These are phyloP conservation scores for Lucilia cuprina DNA, from an alignment of 1,140 invertebrate genomes.

Conservation along the genomic window DNA sequence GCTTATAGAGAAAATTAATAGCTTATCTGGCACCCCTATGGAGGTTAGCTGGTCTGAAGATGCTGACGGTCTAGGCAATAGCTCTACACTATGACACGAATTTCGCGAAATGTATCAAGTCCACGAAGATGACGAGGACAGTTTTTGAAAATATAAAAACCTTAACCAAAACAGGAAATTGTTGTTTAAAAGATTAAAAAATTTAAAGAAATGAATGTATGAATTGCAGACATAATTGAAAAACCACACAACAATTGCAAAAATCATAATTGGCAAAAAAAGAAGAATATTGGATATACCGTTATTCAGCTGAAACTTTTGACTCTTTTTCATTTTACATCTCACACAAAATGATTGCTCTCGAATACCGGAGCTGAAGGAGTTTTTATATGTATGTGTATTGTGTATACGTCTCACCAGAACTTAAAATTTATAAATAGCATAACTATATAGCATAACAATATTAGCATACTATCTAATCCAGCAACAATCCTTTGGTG, in stretches of 20 bases:
- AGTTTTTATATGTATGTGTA: background rate
- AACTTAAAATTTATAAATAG: background rate
- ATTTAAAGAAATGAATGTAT: background rate
- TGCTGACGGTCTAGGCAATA: slow-evolving; percentile 47
- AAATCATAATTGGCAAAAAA: background rate
- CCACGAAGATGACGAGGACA: slow-evolving; percentile 40
- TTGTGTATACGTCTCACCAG: background rate
- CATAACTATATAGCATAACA: background rate
- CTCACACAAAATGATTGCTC: background rate
- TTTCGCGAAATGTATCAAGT: slow-evolving; percentile 34
- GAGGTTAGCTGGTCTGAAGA: slow-evolving; percentile 64
- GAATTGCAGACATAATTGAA: background rate
- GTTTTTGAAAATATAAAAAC: slow-evolving; percentile 36
- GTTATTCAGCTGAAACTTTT: background rate
- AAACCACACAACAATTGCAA: background rate
- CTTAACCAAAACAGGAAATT: background rate
- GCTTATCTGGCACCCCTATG: slow-evolving; percentile 61
- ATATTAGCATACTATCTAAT: background rate
- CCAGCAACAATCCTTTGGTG: slow-evolving; percentile 1
- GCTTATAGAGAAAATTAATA: slow-evolving; percentile 48
- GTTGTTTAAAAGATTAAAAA: background rate
- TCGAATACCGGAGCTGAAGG: background rate
- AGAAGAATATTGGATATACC: background rate
- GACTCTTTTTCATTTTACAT: background rate
- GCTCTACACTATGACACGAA: slow-evolving; percentile 44